phyloP scores from a whole-genome alignment of 2,797 vertebrate genomes.

The Kryptolebias ocellatus region DNA sequence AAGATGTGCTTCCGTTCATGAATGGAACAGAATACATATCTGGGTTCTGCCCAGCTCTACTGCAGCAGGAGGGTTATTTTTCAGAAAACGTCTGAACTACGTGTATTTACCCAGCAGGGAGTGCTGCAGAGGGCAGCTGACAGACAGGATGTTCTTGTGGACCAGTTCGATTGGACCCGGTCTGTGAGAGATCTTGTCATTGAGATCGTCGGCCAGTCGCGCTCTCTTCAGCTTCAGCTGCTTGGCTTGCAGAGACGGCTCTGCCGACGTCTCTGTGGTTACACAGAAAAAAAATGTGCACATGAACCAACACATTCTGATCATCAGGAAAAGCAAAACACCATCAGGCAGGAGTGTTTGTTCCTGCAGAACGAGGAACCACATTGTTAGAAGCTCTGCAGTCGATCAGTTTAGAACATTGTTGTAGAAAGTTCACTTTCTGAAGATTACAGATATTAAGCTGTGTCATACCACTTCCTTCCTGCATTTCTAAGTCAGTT shows the following conservation, averaged over 20 bases:
- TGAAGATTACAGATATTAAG: neutral
- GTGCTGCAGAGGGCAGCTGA: slow-evolving; percentile 55
- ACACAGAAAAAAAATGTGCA: neutral
- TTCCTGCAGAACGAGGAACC: neutral
- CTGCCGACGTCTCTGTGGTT: slow-evolving; percentile 76
- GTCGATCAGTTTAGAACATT: slow-evolving; percentile 1
- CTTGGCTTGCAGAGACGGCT: slow-evolving; percentile 85
- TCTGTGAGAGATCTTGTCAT: slow-evolving; percentile 95
- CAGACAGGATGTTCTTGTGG: slow-evolving; percentile 92
- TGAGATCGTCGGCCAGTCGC: slow-evolving; percentile 93
- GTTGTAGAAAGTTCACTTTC: slow-evolving; percentile 5
- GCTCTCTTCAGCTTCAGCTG: slow-evolving; percentile 96
- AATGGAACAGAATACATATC: too few relatives aligned
- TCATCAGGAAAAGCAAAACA: neutral
- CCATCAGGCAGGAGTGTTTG: neutral
- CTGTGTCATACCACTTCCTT: slow-evolving; percentile 12
- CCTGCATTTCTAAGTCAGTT: neutral
- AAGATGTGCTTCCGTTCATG: too few relatives aligned
- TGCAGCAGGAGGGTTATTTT: too few relatives aligned
- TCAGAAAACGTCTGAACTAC: neutral
- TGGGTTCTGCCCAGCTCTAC: too few relatives aligned
- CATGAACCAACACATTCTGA: neutral
- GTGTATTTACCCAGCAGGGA: slow-evolving; percentile 64
- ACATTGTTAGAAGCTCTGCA: neutral
- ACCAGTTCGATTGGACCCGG: slow-evolving; percentile 95